These are phyloP conservation scores for Salvelinus namaycush DNA, from an alignment of 2,113 vertebrate genomes.

Conservation along the genomic window DNA sequence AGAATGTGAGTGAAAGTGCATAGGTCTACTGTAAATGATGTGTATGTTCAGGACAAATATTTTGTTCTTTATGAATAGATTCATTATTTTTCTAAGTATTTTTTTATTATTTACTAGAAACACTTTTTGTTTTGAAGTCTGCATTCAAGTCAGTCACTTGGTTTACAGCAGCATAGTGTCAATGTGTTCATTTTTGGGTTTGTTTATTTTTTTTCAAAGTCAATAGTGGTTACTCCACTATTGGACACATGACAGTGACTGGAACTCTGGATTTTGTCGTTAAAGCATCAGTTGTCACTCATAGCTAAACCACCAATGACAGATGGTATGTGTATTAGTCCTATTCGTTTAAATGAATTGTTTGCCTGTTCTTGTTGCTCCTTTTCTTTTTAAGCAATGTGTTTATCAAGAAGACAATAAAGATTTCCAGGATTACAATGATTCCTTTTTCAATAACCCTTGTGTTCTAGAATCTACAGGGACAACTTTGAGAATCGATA, in stretches of 20 bases:
- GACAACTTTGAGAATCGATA: constrained; percentile 53
- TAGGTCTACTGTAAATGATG: background rate
- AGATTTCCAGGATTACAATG: constrained; percentile 49
- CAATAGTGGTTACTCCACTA: background rate
- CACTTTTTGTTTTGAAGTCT: background rate
- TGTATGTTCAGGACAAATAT: background rate
- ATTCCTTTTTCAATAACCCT: constrained; percentile 8
- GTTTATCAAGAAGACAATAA: constrained; percentile 56
- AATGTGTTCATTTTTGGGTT: background rate
- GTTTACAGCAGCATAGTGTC: constrained; percentile 14
- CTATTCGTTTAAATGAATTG: constrained; percentile 19
- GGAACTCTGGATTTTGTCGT: background rate
- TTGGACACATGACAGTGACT: background rate
- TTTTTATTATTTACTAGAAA: background rate
- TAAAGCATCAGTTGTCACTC: background rate
- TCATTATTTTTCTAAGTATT: background rate
- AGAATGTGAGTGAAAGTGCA: background rate
- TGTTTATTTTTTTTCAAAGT: constrained; percentile 11
- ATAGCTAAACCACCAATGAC: background rate
- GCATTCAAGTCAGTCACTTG: background rate
- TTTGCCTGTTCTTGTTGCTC: constrained; percentile 35
- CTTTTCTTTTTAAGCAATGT: constrained; percentile 13
- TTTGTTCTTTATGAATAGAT: background rate
- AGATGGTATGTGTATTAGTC: background rate
- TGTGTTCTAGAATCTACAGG: constrained; percentile 36